Conservation (phyloP, 2,888 invertebrate species). For the Clitarchus hookeri region DNA sequence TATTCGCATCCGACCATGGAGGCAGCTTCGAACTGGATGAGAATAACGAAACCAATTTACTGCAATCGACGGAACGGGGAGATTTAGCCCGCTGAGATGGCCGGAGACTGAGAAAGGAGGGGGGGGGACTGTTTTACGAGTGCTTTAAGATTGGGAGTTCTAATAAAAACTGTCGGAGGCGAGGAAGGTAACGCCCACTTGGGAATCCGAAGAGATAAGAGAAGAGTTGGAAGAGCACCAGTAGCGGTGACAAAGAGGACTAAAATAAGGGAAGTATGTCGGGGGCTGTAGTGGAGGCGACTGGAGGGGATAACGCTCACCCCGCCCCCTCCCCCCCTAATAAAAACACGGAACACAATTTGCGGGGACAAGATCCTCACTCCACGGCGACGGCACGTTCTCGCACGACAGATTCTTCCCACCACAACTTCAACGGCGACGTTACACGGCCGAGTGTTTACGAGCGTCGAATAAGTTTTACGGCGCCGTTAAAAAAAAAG, state of each 20-base stretch:
- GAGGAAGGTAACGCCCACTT: neutral
- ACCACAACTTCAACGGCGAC: too few relatives aligned
- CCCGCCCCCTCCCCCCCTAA: too few relatives aligned
- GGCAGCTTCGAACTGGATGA: neutral
- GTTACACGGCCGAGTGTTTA: neutral
- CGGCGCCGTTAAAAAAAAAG: neutral
- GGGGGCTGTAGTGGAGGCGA: neutral
- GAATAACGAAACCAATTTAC: neutral
- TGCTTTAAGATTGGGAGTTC: neutral
- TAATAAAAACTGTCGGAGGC: neutral
- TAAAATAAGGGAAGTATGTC: neutral
- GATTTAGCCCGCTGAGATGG: neutral
- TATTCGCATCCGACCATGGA: neutral
- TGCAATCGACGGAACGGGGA: neutral
- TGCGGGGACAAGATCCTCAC: neutral
- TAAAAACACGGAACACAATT: neutral
- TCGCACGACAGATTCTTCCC: neutral
- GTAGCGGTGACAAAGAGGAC: neutral
- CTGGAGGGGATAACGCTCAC: too few relatives aligned
- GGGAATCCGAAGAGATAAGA: neutral
- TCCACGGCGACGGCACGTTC: neutral
- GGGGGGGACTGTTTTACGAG: neutral
- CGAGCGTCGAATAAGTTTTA: slow-evolving; percentile 14
- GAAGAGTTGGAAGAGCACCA: neutral
- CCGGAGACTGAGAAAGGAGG: neutral